Percentiles rank a stretch among this genome's conserved stretches.
Conservation (phyloP, 2,888 invertebrate genomes). For the Oscheius sp. region DNA sequence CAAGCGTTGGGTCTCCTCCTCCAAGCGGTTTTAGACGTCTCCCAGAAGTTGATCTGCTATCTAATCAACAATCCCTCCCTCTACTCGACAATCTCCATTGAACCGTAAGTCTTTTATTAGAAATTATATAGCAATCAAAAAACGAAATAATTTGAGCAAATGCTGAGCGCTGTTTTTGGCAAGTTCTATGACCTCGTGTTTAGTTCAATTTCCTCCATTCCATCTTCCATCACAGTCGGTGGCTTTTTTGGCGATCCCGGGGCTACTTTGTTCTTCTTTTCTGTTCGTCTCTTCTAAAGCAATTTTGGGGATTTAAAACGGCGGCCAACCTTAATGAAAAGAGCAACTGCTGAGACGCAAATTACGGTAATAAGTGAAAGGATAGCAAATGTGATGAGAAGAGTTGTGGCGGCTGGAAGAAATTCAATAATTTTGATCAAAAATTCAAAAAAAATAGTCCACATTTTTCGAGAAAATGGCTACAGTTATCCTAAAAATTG, state of each 20-base stretch:
- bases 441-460: background rate
- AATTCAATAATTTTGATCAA: background rate
- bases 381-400: constrained; percentile 45
- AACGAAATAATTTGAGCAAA: background rate
- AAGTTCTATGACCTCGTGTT: constrained; percentile 34
- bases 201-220: constrained; percentile 60
- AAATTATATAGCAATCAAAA: background rate
- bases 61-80: constrained; percentile 22
- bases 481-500: too few species aligned
- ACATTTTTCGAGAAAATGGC: too few species aligned
- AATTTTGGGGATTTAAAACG: background rate
- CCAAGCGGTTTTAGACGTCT: constrained; percentile 63
- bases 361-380: constrained; percentile 46
- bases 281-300: constrained; percentile 4
- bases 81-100: constrained; percentile 1
- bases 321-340: constrained; percentile 52
- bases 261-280: constrained; percentile 22
- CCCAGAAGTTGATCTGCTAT: constrained; percentile 49
- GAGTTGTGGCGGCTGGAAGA: constrained; percentile 23
- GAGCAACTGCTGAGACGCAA: constrained; percentile 46
- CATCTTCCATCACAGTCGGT: constrained; percentile 40
- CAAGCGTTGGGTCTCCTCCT: constrained; percentile 67
- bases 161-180: background rate
- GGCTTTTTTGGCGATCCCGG: background rate
- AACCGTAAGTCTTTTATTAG: constrained; percentile 19